Base-by-base conservation (phyloP, 2,797 vertebrate genomes). In the Oryzias sinensis region DNA sequence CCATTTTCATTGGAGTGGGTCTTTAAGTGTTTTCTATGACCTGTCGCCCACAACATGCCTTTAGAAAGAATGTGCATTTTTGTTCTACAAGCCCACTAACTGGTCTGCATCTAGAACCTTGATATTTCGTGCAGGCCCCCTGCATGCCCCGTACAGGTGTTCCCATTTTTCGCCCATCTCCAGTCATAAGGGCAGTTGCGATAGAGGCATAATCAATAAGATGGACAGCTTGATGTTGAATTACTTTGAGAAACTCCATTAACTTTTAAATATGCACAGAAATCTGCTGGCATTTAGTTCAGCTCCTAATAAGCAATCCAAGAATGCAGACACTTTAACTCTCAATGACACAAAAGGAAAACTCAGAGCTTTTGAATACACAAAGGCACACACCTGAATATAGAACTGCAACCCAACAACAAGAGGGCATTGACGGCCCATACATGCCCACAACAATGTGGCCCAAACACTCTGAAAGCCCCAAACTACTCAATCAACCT, bases 231-330 rank as follows among this genome's bases (percentile, higher is more conserved):
- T 27, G 7, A 27, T 33, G 8, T 49, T 50, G 51, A 14, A 48
- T 75, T 68, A 70, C 81, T 81, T 79, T 70, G 62, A 65, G 74
- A 43, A 43, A 53, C 50, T 73, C 53, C 37, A 62, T 58, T 71
- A 67, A 68, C 56, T 67, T 63, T 62, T 40, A 43, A 59, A 11
- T 15, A 11, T 37, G 9, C 18, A 16, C 18, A n/a, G 52, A 48
- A 53, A 40, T 53, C 40, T 56, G 58, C 27, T 14, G 37, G 17
- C 47, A 18, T 57, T 68, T 42, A n/a, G 5, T 64, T 59, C 2
- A n/a, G 6, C 44, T 67, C 48, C 40, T 65, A 15, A 56, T 25
- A 22, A 11, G 15, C 29, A 45, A 43, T 17, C 55, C 49, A 59
- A 47, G 11, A n/a, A 16, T 7, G 4, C 14, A 44, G 27, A 8